Evolutionary conservation across 2,888 invertebrate species (phyloP).

Genomic region (Mantis religiosa): DNA sequence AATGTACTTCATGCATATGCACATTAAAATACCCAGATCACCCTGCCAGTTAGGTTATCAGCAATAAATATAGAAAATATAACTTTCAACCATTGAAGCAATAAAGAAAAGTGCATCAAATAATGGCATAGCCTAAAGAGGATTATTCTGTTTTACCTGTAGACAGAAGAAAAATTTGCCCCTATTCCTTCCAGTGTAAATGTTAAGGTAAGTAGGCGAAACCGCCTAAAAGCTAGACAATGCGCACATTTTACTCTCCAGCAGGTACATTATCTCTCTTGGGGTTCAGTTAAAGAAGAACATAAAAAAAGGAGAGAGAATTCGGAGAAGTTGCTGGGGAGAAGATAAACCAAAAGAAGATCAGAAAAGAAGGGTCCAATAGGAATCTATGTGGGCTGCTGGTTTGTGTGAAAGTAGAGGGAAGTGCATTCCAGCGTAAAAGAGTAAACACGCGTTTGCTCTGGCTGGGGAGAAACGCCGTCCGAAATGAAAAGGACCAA

Average conservation of each 20-base stretch:
- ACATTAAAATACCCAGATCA: too few relatives aligned
- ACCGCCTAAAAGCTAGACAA: not conserved
- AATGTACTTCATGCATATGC: too few relatives aligned
- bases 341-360: not conserved
- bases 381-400: not conserved
- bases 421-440: slow-evolving; percentile 23
- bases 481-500: slow-evolving; percentile 20
- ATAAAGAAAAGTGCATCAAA: too few relatives aligned
- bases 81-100: too few relatives aligned
- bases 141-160: too few relatives aligned
- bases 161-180: not conserved
- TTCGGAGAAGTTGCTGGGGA: not conserved
- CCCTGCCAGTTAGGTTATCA: too few relatives aligned
- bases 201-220: not conserved
- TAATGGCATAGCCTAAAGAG: too few relatives aligned
- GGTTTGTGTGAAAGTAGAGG: not conserved
- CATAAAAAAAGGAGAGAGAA: not conserved
- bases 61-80: too few relatives aligned
- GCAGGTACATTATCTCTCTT: not conserved
- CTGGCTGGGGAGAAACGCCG: not conserved
- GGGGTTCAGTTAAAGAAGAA: not conserved
- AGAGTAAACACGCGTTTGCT: slow-evolving; percentile 16
- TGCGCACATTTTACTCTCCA: not conserved
- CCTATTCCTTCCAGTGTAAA: not conserved
- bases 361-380: not conserved